Conservation (phyloP, 1,140 invertebrate genomes). For the Bombyx mori region ASM3026992v2 NC_085116.1:198001-198500, state of each 20-base stretch:
- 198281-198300: slow-evolving; percentile 7
- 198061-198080: slow-evolving; percentile 11
- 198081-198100: slow-evolving; percentile 4
- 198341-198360: slow-evolving; percentile 13
- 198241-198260: slow-evolving; percentile 8
- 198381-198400: slow-evolving; percentile 11
- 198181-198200: slow-evolving; percentile 3
- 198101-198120: slow-evolving; percentile 8
- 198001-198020: slow-evolving; percentile 1
- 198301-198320: slow-evolving; percentile 10
- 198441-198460: slow-evolving; percentile 10
- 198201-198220: slow-evolving; percentile 8
- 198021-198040: background rate
- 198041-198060: slow-evolving; percentile 12
- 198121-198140: slow-evolving; percentile 8
- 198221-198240: slow-evolving; percentile 8
- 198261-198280: slow-evolving; percentile 9
- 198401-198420: slow-evolving; percentile 6
- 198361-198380: slow-evolving; percentile 13
- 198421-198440: slow-evolving; percentile 4
- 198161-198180: slow-evolving; percentile 1
- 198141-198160: background rate
- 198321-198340: slow-evolving; percentile 12
- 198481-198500: slow-evolving; percentile 5
- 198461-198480: slow-evolving; percentile 13